Conservation (phyloP, 2,113 vertebrate species). For the Charina bottae region DNA sequence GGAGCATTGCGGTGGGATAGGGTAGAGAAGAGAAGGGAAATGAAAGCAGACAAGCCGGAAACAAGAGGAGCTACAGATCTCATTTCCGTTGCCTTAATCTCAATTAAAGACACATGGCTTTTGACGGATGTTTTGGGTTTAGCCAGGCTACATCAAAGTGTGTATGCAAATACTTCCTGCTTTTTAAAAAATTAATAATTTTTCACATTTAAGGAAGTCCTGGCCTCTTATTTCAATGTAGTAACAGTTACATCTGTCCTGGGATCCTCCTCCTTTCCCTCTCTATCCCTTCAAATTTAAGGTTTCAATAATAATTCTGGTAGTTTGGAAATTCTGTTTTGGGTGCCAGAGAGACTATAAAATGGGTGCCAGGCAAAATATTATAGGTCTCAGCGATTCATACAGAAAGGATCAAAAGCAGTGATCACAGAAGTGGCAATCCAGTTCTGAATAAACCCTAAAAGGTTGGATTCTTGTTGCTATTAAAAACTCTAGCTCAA, state of each 20-base stretch:
- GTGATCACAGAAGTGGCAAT: background rate
- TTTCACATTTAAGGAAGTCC: background rate
- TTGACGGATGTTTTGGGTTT: background rate
- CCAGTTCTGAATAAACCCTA: background rate
- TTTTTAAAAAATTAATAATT: background rate
- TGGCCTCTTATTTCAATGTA: background rate
- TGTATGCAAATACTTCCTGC: background rate
- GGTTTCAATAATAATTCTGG: background rate
- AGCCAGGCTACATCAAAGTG: background rate
- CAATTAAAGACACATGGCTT: background rate
- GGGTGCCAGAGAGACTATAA: background rate
- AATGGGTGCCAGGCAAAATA: background rate
- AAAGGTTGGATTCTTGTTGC: background rate
- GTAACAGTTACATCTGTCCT: background rate
- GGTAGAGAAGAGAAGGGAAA: background rate
- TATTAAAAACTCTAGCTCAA: background rate
- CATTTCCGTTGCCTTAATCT: conserved; percentile 1
- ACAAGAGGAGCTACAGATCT: background rate
- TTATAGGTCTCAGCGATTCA: background rate
- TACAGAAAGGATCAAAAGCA: background rate
- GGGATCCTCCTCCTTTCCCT: background rate
- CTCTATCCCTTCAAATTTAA: background rate
- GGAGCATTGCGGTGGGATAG: background rate
- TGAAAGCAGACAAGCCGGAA: background rate
- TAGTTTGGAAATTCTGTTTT: background rate